Percentiles rank a stretch among this genome's conserved stretches.
These are phyloP conservation scores for Bungarus multicinctus DNA, from an alignment of 2,113 vertebrate species.

Conservation along the genomic window DNA sequence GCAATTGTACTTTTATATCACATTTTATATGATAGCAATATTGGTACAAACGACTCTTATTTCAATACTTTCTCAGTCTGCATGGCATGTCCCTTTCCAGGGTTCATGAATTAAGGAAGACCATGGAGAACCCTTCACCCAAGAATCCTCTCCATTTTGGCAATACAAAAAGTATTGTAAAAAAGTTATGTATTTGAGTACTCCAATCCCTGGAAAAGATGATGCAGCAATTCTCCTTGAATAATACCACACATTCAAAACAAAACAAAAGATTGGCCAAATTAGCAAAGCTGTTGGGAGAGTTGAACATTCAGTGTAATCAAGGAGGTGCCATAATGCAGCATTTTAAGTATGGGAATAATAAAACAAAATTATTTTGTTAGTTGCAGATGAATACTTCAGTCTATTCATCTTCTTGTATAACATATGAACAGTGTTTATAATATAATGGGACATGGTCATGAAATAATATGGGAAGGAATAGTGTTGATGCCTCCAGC, in stretches of 20 bases:
- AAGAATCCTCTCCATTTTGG: background rate
- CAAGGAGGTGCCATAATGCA: background rate
- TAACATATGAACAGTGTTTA: background rate
- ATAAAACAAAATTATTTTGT: background rate
- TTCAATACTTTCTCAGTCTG: background rate
- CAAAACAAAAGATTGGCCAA: background rate
- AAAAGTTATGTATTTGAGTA: background rate
- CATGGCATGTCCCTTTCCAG: background rate
- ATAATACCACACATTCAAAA: background rate
- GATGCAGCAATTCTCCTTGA: background rate
- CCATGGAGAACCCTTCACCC: background rate
- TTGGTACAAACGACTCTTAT: background rate
- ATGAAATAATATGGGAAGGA: background rate
- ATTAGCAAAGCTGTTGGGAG: background rate
- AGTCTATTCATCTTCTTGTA: conserved; percentile 1
- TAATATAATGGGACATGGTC: background rate
- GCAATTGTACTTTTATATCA: background rate
- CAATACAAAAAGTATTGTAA: background rate
- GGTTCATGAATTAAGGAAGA: background rate
- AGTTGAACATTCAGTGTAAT: background rate
- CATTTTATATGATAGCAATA: background rate
- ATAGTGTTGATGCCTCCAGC: background rate
- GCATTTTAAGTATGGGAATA: background rate
- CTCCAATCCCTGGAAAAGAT: conserved; percentile 18
- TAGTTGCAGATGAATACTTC: background rate